A percentile compares a stretch with the other conserved stretches of the same genome.
phyloP scores from a whole-genome alignment of 1,140 invertebrate genomes.

The Habropoda laboriosa region DNA sequence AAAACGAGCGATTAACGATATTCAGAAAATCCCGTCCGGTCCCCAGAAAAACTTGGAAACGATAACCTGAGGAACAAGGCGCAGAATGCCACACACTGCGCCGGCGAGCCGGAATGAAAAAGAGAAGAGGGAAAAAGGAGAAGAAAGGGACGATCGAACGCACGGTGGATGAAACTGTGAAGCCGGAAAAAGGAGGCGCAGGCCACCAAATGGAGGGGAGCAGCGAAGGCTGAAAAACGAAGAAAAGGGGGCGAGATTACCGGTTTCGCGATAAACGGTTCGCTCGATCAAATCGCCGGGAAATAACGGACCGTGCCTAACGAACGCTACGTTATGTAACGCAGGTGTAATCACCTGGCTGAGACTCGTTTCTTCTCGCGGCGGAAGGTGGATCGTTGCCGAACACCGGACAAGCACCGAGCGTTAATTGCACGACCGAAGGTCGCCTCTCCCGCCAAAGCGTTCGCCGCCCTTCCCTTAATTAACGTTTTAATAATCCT shows the following conservation, averaged over 20 bases:
- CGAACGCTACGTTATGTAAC: constrained; percentile 67
- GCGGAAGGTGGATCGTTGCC: constrained; percentile 43
- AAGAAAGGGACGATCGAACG: not conserved
- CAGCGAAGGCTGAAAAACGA: not conserved
- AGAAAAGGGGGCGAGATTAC: constrained; percentile 46
- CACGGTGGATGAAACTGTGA: not conserved
- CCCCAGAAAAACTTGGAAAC: no score
- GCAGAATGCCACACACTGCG: not conserved
- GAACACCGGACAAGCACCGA: constrained; percentile 46
- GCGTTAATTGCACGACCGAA: constrained; percentile 62
- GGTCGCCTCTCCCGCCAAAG: constrained; percentile 53
- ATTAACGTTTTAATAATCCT: constrained; percentile 67
- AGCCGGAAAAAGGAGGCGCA: not conserved
- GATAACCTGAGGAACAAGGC: not conserved
- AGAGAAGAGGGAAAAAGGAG: not conserved
- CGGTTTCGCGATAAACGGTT: constrained; percentile 65
- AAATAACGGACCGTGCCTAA: constrained; percentile 59
- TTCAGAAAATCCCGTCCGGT: no score
- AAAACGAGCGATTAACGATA: no score
- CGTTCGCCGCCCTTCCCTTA: constrained; percentile 47
- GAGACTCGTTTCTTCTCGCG: constrained; percentile 44
- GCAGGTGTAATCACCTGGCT: constrained; percentile 68
- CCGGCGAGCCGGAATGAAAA: not conserved
- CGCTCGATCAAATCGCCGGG: constrained; percentile 62
- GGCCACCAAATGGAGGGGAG: not conserved